phyloP scores from a whole-genome alignment of 2,888 invertebrate genomes.

The Rhimphoctona megacephalus region DNA sequence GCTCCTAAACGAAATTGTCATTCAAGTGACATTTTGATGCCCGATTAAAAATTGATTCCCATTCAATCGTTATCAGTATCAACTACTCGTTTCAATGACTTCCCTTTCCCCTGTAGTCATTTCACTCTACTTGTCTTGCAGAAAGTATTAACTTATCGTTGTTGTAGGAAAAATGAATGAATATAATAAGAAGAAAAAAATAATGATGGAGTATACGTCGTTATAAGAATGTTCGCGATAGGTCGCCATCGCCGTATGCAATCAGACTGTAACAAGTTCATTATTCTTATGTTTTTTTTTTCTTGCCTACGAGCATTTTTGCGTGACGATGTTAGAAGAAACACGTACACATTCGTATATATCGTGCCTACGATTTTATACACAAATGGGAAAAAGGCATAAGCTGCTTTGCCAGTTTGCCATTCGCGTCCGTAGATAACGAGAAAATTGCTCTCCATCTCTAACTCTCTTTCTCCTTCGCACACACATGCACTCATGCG shows the following conservation, averaged over 20 bases:
- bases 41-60: background rate
- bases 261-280: slow-evolving; percentile 41
- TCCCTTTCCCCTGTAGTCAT: background rate
- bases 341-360: slow-evolving; percentile 25
- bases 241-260: slow-evolving; percentile 2
- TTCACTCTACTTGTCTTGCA: background rate
- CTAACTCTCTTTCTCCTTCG: slow-evolving; percentile 2
- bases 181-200: background rate
- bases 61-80: background rate
- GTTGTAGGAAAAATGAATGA: background rate
- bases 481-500: background rate
- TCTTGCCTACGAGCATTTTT: slow-evolving; percentile 20
- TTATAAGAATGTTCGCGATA: slow-evolving; percentile 5
- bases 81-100: background rate
- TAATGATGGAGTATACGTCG: slow-evolving; percentile 15
- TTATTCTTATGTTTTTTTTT: slow-evolving; percentile 33
- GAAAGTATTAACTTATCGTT: slow-evolving; percentile 9
- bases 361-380: slow-evolving; percentile 40
- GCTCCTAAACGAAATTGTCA: background rate
- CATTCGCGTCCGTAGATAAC: slow-evolving; percentile 61
- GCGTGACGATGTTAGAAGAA: slow-evolving; percentile 53
- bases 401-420: slow-evolving; percentile 45
- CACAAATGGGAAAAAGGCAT: slow-evolving; percentile 34
- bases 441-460: slow-evolving; percentile 61
- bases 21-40: background rate